Evolutionary conservation across 1,140 invertebrate genomes (phyloP), one percentile per base, ranked within the genome.

Genomic region (Oncopeltus fasciatus): DNA sequence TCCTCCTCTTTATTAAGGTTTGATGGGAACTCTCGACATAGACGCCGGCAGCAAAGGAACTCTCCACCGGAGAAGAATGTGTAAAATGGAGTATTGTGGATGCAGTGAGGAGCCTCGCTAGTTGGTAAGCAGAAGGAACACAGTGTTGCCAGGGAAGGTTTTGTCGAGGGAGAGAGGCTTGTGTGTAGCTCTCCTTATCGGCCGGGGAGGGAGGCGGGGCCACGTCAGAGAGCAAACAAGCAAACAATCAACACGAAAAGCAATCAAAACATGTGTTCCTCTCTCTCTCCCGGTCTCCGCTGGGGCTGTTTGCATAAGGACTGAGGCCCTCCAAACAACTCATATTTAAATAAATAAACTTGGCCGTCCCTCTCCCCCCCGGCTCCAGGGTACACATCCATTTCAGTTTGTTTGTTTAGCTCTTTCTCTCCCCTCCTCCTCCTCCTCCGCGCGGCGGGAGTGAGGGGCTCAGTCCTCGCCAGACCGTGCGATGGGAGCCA

Each of bases 301-400:
- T 27, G 20, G 49, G 24, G 14, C 61, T 67, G 63, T 67, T 62
- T 63, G 63, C 57, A 57, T 53, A 60, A 59, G 65, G 61, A 61
- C 60, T 65, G 59, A 58, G 65, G 63, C 43, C 27, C 29, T 46
- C 64, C 61, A 67, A 67, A 67, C 67, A 65, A 66, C 66, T 68
- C 67, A 66, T 68, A 68, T 68, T 68, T 67, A 68, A 68, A 67
- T 68, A 68, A 68, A 68, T 68, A 68, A 68, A 68, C 67, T 63
- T 62, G 61, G 49, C 61, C 43, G 31, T 65, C 44, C n/a, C n/a
- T n/a, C n/a, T n/a, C n/a, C 56, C 38, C 44, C 57, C 29, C 57
- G 58, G 31, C 57, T 58, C 57, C 18, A 49, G 53, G 38, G 62
- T 60, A 62, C 59, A 59, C 63, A 63, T 66, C 63, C 63, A 66